phyloP scores from a whole-genome alignment of 1,140 invertebrate genomes.

The Paramacrobiotus metropolitanus region DNA sequence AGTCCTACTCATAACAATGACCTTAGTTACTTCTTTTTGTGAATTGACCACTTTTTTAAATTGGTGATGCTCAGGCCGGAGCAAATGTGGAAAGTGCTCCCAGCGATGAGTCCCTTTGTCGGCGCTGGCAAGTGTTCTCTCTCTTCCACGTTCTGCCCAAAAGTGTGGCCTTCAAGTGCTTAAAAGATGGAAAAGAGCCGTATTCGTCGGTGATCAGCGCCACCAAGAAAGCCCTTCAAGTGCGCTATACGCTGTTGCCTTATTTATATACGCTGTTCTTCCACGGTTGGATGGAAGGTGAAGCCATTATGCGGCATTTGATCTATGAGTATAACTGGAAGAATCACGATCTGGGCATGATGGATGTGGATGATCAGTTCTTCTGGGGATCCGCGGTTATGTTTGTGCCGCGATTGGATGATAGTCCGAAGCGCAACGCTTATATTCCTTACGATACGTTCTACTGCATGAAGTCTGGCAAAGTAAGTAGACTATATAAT shows the following conservation, averaged over 20 bases:
- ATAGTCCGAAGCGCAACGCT: not conserved
- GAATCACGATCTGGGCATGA: not conserved
- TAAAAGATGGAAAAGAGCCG: not conserved
- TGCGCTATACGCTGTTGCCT: constrained; percentile 48
- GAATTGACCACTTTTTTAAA: not conserved
- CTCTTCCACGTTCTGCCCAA: not conserved
- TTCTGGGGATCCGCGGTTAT: constrained; percentile 48
- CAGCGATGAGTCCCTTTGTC: not conserved
- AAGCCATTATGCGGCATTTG: constrained; percentile 48
- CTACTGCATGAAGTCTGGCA: not conserved
- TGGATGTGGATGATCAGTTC: constrained; percentile 32
- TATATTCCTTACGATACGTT: not conserved
- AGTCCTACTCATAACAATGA: not conserved
- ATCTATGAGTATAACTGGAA: constrained; percentile 29
- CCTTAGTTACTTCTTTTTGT: not conserved
- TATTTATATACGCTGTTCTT: constrained; percentile 60
- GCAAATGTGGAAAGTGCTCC: not conserved
- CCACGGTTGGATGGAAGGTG: constrained; percentile 38
- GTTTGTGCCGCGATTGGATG: constrained; percentile 40
- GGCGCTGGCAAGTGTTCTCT: not conserved
- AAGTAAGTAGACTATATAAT: not conserved
- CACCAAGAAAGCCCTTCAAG: constrained; percentile 33
- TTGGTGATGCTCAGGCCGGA: no score
- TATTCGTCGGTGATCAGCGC: constrained; percentile 22
- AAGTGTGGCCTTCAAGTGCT: not conserved